Evolutionary conservation across 2,888 invertebrate genomes (phyloP), one percentile per base, ranked within the genome.

Genomic region (Machimus rusticus): DNA sequence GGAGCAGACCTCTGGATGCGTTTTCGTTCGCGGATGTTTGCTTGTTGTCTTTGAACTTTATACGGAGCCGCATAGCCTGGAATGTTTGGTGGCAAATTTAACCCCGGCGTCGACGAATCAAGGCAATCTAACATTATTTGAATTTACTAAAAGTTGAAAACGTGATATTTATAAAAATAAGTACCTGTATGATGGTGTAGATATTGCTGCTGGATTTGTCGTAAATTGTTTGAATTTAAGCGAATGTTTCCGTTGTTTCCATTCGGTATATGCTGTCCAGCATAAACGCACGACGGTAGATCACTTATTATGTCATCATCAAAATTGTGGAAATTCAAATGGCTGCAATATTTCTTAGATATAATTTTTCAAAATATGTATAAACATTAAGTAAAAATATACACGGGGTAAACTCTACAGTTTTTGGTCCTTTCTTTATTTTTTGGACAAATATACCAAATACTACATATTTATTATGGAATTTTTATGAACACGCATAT

Each of bases 1-100:
- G 96, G 96, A 95, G 96, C 96, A 95, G 96, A 97, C 96, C 98
- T 98, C 95, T 99, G 96, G 99, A 99, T 99, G 92, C 99, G 96
- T 94, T 98, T 97, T 92, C 99, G 95, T 94, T 99, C 99, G 90
- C 99, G 95, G 89, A 99, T 97, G 93, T 99, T 99, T 88, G 99
- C 98, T 2, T 99, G 97, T 90, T 98, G 97, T 89, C 98, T 94
- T 34, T 98, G 98, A 89, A 98, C 96, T 91, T 97, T 95, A 93
- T 98, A 98, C 5, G 91, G 92, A 28, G 91, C 77, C 19, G 88
- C 88, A 57, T 88, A 89, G 5, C 51, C 43, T 55, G 78, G 76
- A 16, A 90, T 91, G 87, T 90, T 91, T 88, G 89, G 81, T 16
- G 89, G 87, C 9, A 90, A 77, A 46, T 88, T 90, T 89, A 90